Evolutionary conservation across 2,888 invertebrate genomes (phyloP).

Genomic region (Drosophila fungiperda): DNA sequence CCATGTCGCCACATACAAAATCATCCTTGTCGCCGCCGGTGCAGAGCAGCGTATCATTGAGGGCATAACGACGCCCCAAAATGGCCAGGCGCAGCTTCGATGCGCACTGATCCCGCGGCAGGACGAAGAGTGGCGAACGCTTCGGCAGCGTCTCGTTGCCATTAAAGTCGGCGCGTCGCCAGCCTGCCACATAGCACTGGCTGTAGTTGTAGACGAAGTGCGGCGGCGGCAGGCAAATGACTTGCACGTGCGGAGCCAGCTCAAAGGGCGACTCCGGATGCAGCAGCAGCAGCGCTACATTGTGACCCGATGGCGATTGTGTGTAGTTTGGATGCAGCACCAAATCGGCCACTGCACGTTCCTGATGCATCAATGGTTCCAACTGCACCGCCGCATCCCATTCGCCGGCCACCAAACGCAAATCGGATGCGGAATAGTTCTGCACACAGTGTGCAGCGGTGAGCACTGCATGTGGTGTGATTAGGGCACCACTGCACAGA

Average conservation of each 20-base stretch:
- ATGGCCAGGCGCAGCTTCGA: slow-evolving; percentile 54
- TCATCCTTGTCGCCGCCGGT: slow-evolving; percentile 63
- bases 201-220: slow-evolving; percentile 53
- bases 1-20: slow-evolving; percentile 53
- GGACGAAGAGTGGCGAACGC: slow-evolving; percentile 52
- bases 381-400: slow-evolving; percentile 63
- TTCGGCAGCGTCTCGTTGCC: slow-evolving; percentile 44
- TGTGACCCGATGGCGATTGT: slow-evolving; percentile 47
- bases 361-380: slow-evolving; percentile 55
- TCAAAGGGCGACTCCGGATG: slow-evolving; percentile 30
- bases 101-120: slow-evolving; percentile 63
- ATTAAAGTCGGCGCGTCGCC: slow-evolving; percentile 42
- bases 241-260: slow-evolving; percentile 48
- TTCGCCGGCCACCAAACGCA: slow-evolving; percentile 61
- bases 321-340: slow-evolving; percentile 60
- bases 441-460: slow-evolving; percentile 61
- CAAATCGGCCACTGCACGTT: slow-evolving; percentile 42
- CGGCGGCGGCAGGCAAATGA: slow-evolving; percentile 60
- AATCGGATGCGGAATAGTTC: background rate
- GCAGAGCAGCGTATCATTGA: slow-evolving; percentile 58
- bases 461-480: slow-evolving; percentile 52
- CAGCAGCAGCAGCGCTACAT: slow-evolving; percentile 56
- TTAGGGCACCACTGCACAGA: slow-evolving; percentile 60
- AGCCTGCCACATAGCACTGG: slow-evolving; percentile 66
- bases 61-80: slow-evolving; percentile 51